Percentiles rank a stretch among this genome's conserved stretches.
phyloP scores from a whole-genome alignment of 2,797 vertebrate genomes.

The Allobates femoralis region DNA sequence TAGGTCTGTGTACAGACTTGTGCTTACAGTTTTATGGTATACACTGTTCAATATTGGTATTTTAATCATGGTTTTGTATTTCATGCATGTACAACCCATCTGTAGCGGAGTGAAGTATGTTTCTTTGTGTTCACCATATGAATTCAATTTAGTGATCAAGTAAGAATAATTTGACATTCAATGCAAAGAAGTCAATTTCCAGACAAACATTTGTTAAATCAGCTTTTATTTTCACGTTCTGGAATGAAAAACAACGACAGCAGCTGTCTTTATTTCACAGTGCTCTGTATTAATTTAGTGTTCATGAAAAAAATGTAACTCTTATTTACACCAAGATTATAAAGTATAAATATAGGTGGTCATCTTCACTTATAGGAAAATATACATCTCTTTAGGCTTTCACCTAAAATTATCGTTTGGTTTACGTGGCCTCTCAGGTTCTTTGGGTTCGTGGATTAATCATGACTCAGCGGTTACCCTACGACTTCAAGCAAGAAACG shows the following conservation, averaged over 20 bases:
- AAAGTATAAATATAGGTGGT: conserved; percentile 43
- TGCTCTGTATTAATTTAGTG: conserved; percentile 40
- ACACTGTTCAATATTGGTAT: too few species aligned
- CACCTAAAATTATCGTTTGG: neutral
- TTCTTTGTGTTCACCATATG: too few species aligned
- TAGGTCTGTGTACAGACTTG: too few species aligned
- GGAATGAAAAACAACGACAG: conserved; percentile 1
- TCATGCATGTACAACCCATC: too few species aligned
- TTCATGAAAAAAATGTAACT: conserved; percentile 7
- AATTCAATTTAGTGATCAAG: too few species aligned
- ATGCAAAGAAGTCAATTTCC: neutral
- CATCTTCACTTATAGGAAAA: neutral
- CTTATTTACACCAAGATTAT: conserved; percentile 48
- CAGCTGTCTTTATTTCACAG: neutral
- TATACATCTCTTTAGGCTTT: conserved; percentile 17
- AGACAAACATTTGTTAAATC: neutral
- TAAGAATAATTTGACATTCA: neutral
- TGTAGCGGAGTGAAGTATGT: too few species aligned
- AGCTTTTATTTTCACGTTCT: conserved; percentile 39
- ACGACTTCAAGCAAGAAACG: too few species aligned
- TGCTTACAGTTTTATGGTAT: too few species aligned
- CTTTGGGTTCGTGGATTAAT: neutral
- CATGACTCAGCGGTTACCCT: neutral
- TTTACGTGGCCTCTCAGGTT: neutral
- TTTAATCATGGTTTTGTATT: too few species aligned